Base-by-base conservation (phyloP, 2,113 vertebrate species). In the Pseudopodoces humilis region DNA sequence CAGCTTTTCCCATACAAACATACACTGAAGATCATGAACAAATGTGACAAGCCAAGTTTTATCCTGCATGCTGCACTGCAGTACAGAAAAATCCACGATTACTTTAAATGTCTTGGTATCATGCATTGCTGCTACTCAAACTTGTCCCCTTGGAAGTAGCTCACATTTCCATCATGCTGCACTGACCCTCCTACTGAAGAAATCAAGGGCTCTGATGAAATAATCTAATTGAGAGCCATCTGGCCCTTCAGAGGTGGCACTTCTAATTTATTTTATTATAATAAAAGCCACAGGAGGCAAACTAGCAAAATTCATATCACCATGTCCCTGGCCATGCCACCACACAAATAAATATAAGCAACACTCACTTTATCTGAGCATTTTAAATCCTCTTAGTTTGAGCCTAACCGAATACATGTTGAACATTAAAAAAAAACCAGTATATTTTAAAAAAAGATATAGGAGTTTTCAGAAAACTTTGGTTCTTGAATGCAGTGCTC, bases 251-350 rank as follows among this genome's bases (percentile, higher is more conserved):
- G 60, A 94, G 68, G 90, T 90, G 86, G 85, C 18, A 77, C 47
- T 70, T 44, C 39, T 65, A 69, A 90, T 93, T 92, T 92, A 74
- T 92, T 94, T 93, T 62, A 81, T 74, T 86, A 53, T 63, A 80
- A 67, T 59, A 80, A 92, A 72, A 93, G 21, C 11, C 35, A 90
- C 55, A 1, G 0, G 25, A 85, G 79, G 63, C 63, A 85, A 84
- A 93, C 76, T 11, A 90, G 75, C 23, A 90, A 53, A 88, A 92
- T 31, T 72, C 53, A n/a, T 77, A 52, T 13, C 43, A 46, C 55
- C 3, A 2, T 21, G 13, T 50, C 25, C 23, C 55, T 41, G 15
- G 43, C 6, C n/a, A 22, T 58, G 49, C 11, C n/a, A 37, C 28
- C 21, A 50, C 11, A 69, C 10, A 77, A 65, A 80, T 37, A 37